Evolutionary conservation across 92 coral and sea anemone species (phyloP).

Genomic region (Epizoanthus scotinus): DNA sequence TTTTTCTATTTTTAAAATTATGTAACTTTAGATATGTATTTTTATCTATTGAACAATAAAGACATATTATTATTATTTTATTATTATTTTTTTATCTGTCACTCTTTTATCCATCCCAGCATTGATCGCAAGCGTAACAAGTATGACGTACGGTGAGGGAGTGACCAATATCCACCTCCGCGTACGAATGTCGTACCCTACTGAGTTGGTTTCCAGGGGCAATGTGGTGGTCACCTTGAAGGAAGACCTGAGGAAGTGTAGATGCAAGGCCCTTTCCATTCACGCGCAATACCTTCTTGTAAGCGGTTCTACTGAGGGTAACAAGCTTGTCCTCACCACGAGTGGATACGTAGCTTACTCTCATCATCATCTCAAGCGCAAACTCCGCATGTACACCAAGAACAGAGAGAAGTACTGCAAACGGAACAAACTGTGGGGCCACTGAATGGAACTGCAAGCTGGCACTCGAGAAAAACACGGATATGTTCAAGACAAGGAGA

Average conservation of each 20-base stretch:
- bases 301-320: slow-evolving; percentile 17
- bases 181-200: slow-evolving; percentile 17
- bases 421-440: neutral
- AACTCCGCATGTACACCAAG: slow-evolving; percentile 25
- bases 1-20: no score
- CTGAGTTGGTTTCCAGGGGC: neutral
- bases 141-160: slow-evolving; percentile 28
- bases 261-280: slow-evolving; percentile 24
- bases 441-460: neutral
- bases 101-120: slow-evolving; percentile 2
- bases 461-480: neutral
- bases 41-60: no score
- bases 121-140: slow-evolving; percentile 26
- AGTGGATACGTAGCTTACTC: slow-evolving; percentile 32
- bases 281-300: slow-evolving; percentile 32
- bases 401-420: slow-evolving; percentile 21
- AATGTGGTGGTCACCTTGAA: slow-evolving; percentile 33
- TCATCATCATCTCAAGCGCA: slow-evolving; percentile 30
- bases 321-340: slow-evolving; percentile 5
- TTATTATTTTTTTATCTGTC: no score
- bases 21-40: no score
- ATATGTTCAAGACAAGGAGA: neutral
- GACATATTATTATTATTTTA: no score
- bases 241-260: slow-evolving; percentile 37
- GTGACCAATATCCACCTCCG: slow-evolving; percentile 26